phyloP scores from a whole-genome alignment of 2,113 vertebrate species.

The Synodontis membranacea region DNA sequence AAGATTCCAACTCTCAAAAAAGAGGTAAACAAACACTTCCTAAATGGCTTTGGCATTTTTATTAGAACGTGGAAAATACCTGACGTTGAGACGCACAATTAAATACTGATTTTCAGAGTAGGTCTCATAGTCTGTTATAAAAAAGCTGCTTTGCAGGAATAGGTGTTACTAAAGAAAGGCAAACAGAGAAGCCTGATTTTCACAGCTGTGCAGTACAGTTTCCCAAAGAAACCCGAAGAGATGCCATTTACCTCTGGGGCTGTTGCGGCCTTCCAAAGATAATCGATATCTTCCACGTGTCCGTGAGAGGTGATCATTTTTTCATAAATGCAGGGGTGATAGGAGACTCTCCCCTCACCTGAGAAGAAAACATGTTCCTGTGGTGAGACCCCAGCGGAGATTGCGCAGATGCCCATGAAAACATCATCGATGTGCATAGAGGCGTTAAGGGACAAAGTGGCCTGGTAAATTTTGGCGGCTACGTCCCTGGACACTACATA shows the following conservation, averaged over 20 bases:
- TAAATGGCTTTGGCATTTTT: slow-evolving; percentile 7
- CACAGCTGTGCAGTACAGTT: slow-evolving; percentile 81
- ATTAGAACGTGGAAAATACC: slow-evolving; percentile 13
- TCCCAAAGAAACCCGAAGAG: slow-evolving; percentile 73
- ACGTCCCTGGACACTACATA: slow-evolving; percentile 88
- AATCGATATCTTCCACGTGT: slow-evolving; percentile 77
- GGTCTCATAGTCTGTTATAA: slow-evolving; percentile 63
- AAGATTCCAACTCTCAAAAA: neutral
- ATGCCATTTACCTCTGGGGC: slow-evolving; percentile 67
- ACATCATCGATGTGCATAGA: slow-evolving; percentile 93
- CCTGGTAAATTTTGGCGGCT: slow-evolving; percentile 84
- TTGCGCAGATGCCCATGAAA: slow-evolving; percentile 96
- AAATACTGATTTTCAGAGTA: slow-evolving; percentile 38
- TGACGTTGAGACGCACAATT: slow-evolving; percentile 30
- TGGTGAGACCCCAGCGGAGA: slow-evolving; percentile 81
- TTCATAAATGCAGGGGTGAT: slow-evolving; percentile 91
- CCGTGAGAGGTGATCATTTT: slow-evolving; percentile 95
- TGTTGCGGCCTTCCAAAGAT: slow-evolving; percentile 82
- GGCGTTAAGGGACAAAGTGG: slow-evolving; percentile 80
- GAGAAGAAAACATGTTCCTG: slow-evolving; percentile 86
- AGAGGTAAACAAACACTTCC: slow-evolving; percentile 4
- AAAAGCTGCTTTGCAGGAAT: slow-evolving; percentile 86
- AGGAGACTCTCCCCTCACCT: slow-evolving; percentile 84
- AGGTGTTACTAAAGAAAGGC: slow-evolving; percentile 72
- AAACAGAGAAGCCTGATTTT: slow-evolving; percentile 84